Evolutionary conservation across 1,140 invertebrate genomes (phyloP), one percentile per base, ranked within the genome.

Genomic region (Tetramorium simillimum): DNA sequence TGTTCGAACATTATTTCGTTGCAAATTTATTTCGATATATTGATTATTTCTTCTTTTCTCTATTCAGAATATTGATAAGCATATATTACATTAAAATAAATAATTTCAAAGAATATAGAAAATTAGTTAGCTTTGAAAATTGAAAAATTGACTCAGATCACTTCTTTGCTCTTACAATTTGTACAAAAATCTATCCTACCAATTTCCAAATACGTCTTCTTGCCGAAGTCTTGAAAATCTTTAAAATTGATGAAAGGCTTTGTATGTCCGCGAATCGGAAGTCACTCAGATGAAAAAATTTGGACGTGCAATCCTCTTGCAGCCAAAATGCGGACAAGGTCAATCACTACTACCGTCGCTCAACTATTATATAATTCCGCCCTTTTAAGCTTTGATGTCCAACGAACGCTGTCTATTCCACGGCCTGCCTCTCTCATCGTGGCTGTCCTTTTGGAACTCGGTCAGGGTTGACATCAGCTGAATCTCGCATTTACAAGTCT

Each of bases 371-470:
- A 87, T 70, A 60, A 82, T 87, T 53, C 70, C 56, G 33, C 58
- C 53, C 80, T 88, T 89, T 82, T 73, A 72, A 88, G 86, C 80
- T 78, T 63, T 78, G 86, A 89, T 65, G 86, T 65, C 65, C 43
- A 18, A 58, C 63, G 72, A 82, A 88, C 76, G 62, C 58, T 81
- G 60, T 78, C 67, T 73, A 70, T 88, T 85, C 18, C 65, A 65
- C 43, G 5, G 33, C n/a, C 72, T 53, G 49, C 58, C 80, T 87
- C 46, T 24, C 51, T 76, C 40, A n/a, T 65, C 21, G 10, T 16
- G 65, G 18, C 37, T 81, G n/a, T 9, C 37, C 78, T 33, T 18
- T 60, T 16, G 70, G 76, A 89, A 88, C 86, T 89, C 88, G 88
- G 88, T 89, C 88, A 89, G 65, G 86, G 88, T 85, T 88, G 56